Evolutionary conservation across 2,888 invertebrate species (phyloP).

Genomic region (Idaea straminata): DNA sequence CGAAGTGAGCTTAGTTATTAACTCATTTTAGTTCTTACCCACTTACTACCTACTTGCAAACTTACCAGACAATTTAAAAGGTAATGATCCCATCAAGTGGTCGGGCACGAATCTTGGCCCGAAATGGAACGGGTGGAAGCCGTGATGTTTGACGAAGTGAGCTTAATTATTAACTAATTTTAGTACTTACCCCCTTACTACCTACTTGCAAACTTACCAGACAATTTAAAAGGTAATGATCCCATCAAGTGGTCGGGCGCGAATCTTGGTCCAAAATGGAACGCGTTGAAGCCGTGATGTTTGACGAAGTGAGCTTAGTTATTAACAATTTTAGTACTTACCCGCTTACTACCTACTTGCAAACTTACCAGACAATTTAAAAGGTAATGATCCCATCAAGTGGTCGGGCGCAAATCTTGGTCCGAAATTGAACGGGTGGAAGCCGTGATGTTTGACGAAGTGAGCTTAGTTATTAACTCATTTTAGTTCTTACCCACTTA

Average conservation of each 20-base stretch:
- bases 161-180: no score
- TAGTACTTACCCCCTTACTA: no score
- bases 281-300: conserved; percentile 93
- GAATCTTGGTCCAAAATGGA: conserved; percentile 92
- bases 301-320: no score
- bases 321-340: no score
- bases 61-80: conserved; percentile 92
- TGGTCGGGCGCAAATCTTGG: conserved; percentile 92
- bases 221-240: conserved; percentile 90
- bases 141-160: no score
- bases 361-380: conserved; percentile 89
- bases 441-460: conserved; percentile 91
- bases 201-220: conserved; percentile 82
- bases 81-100: conserved; percentile 87
- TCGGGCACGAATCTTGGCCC: conserved; percentile 92
- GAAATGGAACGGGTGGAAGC: conserved; percentile 94
- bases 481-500: no score
- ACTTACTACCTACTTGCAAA: no score
- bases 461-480: no score
- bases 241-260: conserved; percentile 89
- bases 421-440: conserved; percentile 94
- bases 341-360: no score
- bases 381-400: conserved; percentile 87
- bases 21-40: no score
- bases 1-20: no score